A percentile compares a stretch with the other conserved stretches of the same genome.
Conservation (phyloP, 2,888 invertebrate species). For the Cataglyphis rosenhaueri region DNA sequence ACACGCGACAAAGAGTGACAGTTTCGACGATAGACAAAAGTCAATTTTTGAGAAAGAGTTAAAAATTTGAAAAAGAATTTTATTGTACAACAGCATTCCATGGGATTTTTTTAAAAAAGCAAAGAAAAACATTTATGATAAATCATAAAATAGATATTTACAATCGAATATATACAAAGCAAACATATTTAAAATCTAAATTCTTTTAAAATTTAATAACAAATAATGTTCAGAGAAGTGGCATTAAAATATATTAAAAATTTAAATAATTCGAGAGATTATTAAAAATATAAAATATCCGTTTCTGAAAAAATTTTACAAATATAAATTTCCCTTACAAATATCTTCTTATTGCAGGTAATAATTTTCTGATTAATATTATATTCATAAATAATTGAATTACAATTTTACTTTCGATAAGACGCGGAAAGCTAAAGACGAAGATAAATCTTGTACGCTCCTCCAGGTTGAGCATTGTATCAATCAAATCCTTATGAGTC, state of each 20-base stretch:
- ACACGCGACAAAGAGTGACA: slow-evolving; percentile 77
- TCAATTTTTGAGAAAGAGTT: slow-evolving; percentile 31
- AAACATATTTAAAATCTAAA: slow-evolving; percentile 15
- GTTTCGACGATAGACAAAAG: slow-evolving; percentile 70
- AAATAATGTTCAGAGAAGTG: too few species aligned
- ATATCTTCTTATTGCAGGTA: not conserved
- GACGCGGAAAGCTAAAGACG: not conserved
- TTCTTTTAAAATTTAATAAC: not conserved
- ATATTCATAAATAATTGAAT: not conserved
- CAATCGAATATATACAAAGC: not conserved
- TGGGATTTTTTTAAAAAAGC: not conserved
- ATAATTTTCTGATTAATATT: not conserved
- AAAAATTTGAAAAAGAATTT: slow-evolving; percentile 44
- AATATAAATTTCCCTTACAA: not conserved
- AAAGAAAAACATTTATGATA: not conserved
- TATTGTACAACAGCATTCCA: not conserved
- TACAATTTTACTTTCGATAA: not conserved
- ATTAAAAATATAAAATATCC: not conserved
- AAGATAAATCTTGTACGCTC: not conserved
- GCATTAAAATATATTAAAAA: not conserved
- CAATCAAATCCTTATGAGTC: slow-evolving; percentile 20
- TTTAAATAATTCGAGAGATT: not conserved
- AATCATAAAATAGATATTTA: not conserved
- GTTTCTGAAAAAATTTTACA: not conserved
- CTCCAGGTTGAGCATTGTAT: not conserved